Conservation (phyloP, 2,888 invertebrate species). For the Bursaphelenchus okinawaensis region DNA sequence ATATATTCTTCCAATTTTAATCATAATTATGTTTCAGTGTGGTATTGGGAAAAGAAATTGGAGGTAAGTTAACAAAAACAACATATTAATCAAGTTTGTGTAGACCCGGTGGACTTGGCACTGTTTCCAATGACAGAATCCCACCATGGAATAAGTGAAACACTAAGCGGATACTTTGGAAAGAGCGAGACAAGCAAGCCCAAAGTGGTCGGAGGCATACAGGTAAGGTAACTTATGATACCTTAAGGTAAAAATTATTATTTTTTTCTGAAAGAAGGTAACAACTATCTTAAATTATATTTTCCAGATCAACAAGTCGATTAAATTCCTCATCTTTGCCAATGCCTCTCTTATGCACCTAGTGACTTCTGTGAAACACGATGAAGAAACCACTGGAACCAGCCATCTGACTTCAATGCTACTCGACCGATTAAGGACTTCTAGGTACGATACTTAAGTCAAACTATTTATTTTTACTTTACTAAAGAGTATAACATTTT, state of each 20-base stretch:
- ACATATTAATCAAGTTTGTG: too few species aligned
- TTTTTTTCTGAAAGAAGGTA: too few species aligned
- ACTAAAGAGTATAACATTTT: too few species aligned
- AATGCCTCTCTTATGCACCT: not conserved
- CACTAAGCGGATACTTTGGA: not conserved
- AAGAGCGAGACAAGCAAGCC: not conserved
- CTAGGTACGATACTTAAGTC: not conserved
- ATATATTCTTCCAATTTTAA: too few species aligned
- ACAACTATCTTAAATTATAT: too few species aligned
- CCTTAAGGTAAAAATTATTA: too few species aligned
- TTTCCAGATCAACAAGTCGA: not conserved
- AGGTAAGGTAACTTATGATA: not conserved
- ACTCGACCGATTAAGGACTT: not conserved
- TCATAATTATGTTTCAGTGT: too few species aligned
- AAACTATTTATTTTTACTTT: too few species aligned
- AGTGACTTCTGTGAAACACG: not conserved
- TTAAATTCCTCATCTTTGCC: not conserved
- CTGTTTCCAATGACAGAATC: not conserved
- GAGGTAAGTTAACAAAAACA: too few species aligned
- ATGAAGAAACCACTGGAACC: not conserved
- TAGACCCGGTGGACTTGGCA: not conserved
- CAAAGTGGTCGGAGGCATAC: not conserved
- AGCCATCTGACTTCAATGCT: not conserved
- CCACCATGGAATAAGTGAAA: not conserved
- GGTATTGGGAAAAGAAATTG: not conserved